Evolutionary conservation across 2,113 vertebrate genomes (phyloP), one percentile per base, ranked within the genome.

Genomic region (Vireo altiloquus): DNA sequence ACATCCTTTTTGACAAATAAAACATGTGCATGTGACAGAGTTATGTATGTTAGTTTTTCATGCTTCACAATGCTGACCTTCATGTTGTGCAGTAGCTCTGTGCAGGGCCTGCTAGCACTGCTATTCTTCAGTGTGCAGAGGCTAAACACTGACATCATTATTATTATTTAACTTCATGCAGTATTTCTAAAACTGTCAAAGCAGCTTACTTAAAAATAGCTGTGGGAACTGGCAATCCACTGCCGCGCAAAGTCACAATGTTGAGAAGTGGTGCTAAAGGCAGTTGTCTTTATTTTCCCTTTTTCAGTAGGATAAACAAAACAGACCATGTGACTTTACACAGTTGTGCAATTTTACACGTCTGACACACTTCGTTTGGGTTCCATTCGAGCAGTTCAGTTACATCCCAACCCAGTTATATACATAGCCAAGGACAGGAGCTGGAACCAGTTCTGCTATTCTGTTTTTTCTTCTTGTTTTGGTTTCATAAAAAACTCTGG

Each of bases 401-500:
- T 57, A 37, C 56, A 82, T 65, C 94, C 82, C 65, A 83, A 78
- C 69, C 69, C 88, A 66, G 1, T 37, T 40, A 82, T 50, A 13
- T 39, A 71, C 75, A 74, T 0, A 47, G 80, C 42, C 84, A 70
- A 90, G 59, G 87, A 83, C 39, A 85, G 71, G 69, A 71, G 59
- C 54, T 28, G 57, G 54, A 81, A 92, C 47, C 40, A 50, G 39
- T 79, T 37, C 65, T 77, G 89, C 95, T 93, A 98, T 64, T 98
- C 98, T 12, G 59, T 5, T 94, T 98, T 98, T 75, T 98, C 97
- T 88, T 97, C 95, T 24, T 95, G 89, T 70, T 87, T 97, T 59
- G 95, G 76, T 96, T 97, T 98, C 81, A 98, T 90, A 90, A 99
- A 99, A 97, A 99, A 99, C 91, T 98, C 98, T 2, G 99, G 99